phyloP scores from a whole-genome alignment of 2,888 invertebrate genomes.

The Argynnis bischoffii region DNA sequence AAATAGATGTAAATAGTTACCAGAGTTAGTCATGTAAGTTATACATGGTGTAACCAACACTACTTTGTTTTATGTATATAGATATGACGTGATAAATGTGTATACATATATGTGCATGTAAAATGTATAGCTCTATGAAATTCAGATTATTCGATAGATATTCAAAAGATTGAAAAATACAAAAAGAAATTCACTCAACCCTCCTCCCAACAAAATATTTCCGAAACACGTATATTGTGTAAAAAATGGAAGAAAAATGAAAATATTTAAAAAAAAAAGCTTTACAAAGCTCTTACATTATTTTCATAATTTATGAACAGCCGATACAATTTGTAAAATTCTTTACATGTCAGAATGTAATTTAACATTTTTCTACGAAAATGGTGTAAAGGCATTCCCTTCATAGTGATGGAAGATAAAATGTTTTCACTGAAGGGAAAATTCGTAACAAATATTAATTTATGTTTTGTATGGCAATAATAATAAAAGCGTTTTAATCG shows the following conservation, averaged over 20 bases:
- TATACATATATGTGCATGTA: too few species aligned
- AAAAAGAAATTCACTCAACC: not conserved
- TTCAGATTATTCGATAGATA: too few species aligned
- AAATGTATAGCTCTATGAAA: too few species aligned
- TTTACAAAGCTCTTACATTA: conserved; percentile 6
- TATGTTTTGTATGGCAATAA: not conserved
- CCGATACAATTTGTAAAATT: conserved; percentile 21
- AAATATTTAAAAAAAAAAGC: conserved; percentile 15
- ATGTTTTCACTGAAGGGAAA: conserved; percentile 5
- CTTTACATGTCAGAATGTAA: conserved; percentile 23
- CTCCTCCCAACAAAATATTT: too few species aligned
- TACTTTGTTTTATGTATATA: too few species aligned
- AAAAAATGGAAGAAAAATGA: conserved; percentile 8
- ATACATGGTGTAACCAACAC: too few species aligned
- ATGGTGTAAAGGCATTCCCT: conserved; percentile 18
- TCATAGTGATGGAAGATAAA: conserved; percentile 13
- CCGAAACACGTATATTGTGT: not conserved
- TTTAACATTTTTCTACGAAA: conserved; percentile 20
- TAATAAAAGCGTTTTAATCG: too few species aligned
- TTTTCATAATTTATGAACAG: conserved; percentile 21
- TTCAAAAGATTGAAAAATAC: not conserved
- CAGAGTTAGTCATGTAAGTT: too few species aligned
- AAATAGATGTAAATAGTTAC: too few species aligned
- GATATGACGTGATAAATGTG: too few species aligned
- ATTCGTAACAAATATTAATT: not conserved